Percentiles rank a stretch among this genome's conserved stretches.
Evolutionary conservation across 2,888 invertebrate species (phyloP).

Genomic region (Trissoscelio sp.): DNA sequence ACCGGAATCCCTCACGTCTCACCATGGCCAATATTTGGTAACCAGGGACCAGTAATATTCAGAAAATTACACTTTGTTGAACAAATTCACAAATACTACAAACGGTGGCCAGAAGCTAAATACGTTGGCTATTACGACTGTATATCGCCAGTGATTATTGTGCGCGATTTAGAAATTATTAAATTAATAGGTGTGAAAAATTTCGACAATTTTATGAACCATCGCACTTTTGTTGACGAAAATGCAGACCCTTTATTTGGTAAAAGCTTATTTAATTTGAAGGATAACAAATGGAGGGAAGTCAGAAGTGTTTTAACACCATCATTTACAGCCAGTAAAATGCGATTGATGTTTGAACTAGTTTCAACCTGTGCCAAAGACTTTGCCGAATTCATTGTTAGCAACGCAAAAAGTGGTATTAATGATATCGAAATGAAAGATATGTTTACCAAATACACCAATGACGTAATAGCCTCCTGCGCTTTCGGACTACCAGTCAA

Average conservation of each 20-base stretch:
- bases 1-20: conserved; percentile 15
- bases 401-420: not conserved
- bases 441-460: conserved; percentile 9
- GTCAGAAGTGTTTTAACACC: conserved; percentile 85
- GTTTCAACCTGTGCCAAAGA: conserved; percentile 79
- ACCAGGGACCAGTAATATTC: conserved; percentile 1
- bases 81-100: conserved; percentile 12
- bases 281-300: conserved; percentile 84
- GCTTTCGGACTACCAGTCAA: no score
- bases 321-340: conserved; percentile 85
- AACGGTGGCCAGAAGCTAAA: conserved; percentile 55
- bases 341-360: conserved; percentile 84
- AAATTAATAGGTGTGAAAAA: conserved; percentile 68
- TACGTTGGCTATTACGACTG: conserved; percentile 74
- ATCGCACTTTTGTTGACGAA: conserved; percentile 66
- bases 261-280: conserved; percentile 64
- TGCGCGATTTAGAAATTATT: conserved; percentile 13
- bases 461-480: conserved; percentile 80
- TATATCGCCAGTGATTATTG: conserved; percentile 58
- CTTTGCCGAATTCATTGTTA: conserved; percentile 39
- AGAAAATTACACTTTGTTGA: conserved; percentile 1
- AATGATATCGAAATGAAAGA: conserved; percentile 9
- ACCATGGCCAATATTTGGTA: conserved; percentile 3
- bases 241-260: conserved; percentile 68
- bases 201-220: conserved; percentile 74